These are phyloP conservation scores for Papilio elwesi DNA, from an alignment of 2,888 invertebrate genomes.

Conservation along the genomic window DNA sequence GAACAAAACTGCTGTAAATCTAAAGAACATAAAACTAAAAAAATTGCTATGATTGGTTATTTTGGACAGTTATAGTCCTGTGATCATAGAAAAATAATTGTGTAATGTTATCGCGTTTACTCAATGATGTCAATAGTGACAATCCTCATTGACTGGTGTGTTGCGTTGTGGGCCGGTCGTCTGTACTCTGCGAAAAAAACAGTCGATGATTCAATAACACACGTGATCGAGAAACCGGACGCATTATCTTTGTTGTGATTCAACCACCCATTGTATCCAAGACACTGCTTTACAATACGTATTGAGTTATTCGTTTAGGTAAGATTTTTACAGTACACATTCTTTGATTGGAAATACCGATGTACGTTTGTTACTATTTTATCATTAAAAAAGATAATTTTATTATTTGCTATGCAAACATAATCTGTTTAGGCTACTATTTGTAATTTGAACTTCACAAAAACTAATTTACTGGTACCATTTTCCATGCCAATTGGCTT, in stretches of 20 bases:
- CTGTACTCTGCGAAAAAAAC: conserved; percentile 37
- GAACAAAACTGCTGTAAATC: background rate
- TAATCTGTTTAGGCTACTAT: too few species aligned
- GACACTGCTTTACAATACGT: conserved; percentile 12
- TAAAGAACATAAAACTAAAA: background rate
- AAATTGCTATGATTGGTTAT: background rate
- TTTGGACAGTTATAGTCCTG: conserved; percentile 7
- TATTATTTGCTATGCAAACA: too few species aligned
- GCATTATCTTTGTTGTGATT: conserved; percentile 42
- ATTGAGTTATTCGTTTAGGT: conserved; percentile 16
- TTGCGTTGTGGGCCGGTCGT: conserved; percentile 60
- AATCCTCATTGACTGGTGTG: conserved; percentile 70
- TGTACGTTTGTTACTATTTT: background rate
- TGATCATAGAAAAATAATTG: conserved; percentile 31
- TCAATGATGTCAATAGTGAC: conserved; percentile 55
- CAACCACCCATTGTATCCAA: conserved; percentile 41
- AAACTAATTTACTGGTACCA: too few species aligned
- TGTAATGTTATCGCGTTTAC: conserved; percentile 53
- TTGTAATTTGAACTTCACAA: too few species aligned
- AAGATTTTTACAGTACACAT: conserved; percentile 13
- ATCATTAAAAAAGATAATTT: too few species aligned
- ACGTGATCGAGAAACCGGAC: conserved; percentile 42
- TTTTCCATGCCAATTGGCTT: too few species aligned
- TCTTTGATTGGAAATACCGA: background rate
- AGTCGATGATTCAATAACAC: conserved; percentile 52